Conservation (phyloP, 2,888 invertebrate genomes). For the Pinctada fucata region DNA sequence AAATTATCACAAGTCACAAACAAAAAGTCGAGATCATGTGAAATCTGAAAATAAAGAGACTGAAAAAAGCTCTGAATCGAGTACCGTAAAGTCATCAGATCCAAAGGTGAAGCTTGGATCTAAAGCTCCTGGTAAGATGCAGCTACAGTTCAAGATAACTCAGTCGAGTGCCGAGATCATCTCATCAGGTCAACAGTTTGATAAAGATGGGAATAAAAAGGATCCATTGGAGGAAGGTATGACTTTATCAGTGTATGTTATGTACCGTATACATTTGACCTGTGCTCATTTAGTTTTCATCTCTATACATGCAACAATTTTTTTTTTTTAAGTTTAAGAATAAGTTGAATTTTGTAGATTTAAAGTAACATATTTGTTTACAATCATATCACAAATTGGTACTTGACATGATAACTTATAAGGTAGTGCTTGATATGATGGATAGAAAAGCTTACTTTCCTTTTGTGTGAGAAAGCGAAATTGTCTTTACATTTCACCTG, state of each 20-base stretch:
- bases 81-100: background rate
- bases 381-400: too few relatives aligned
- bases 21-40: conserved; percentile 28
- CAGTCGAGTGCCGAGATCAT: conserved; percentile 56
- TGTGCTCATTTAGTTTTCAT: too few relatives aligned
- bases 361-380: too few relatives aligned
- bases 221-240: conserved; percentile 53
- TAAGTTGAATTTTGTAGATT: too few relatives aligned
- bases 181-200: conserved; percentile 47
- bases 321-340: too few relatives aligned
- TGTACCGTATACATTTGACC: too few relatives aligned
- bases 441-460: too few relatives aligned
- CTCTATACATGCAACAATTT: too few relatives aligned
- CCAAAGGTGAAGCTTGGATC: conserved; percentile 36
- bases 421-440: too few relatives aligned
- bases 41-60: conserved; percentile 10
- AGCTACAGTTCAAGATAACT: conserved; percentile 49
- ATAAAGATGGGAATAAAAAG: conserved; percentile 43
- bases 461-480: too few relatives aligned
- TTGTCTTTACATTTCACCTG: too few relatives aligned
- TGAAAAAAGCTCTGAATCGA: background rate
- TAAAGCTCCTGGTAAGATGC: conserved; percentile 50
- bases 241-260: background rate
- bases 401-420: too few relatives aligned
- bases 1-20: conserved; percentile 17